Base-by-base conservation (phyloP, 2,113 vertebrate species). In the Podarcis raffonei region DNA sequence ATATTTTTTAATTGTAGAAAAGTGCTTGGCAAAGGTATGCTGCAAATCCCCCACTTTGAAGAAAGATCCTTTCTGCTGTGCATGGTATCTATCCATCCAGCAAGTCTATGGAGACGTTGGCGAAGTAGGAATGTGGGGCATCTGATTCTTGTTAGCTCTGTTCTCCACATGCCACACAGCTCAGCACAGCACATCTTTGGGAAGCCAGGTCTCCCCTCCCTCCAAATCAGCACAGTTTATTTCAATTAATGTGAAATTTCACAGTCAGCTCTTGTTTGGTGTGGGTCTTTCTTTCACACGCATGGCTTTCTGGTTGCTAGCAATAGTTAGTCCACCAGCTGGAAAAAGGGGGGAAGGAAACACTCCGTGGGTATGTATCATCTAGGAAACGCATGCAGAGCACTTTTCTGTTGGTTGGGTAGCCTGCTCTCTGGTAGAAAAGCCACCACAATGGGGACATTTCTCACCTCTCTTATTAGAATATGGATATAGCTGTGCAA, bases 171-270 rank as follows among this genome's bases (percentile, higher is more conserved):
- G 37, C 0, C 76, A 65, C 42, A 86, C 86, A 39, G 77, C 76
- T 13, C 82, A 92, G 80, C 90, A 32, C 1, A 85, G 53, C 1
- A 81, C 42, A 4, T 39, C 83, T 92, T 93, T 95, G 83, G 62
- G 87, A 81, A 42, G 57, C 83, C 1, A 0, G 30, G 89, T 91
- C 92, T 81, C 82, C 81, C 76, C 57, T n/a, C 25, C 27, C 53
- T 23, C 18, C 86, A 82, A 37, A 62, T 42, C 72, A 2, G 25
- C 57, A 85, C 65, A 92, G 88, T 90, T 93, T 92, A 86, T 92
- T 94, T 89, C 90, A 87, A 71, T 93, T 93, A 95, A 42, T 62
- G 42, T 68, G 88, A 93, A 83, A 78, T 83, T 92, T 90, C 74
- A 3, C 65, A 65, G 84, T 74, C 78, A 0, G 0, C 48, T 93